phyloP scores from a whole-genome alignment of 2,888 invertebrate species.

The Herminia tarsipennalis region DNA sequence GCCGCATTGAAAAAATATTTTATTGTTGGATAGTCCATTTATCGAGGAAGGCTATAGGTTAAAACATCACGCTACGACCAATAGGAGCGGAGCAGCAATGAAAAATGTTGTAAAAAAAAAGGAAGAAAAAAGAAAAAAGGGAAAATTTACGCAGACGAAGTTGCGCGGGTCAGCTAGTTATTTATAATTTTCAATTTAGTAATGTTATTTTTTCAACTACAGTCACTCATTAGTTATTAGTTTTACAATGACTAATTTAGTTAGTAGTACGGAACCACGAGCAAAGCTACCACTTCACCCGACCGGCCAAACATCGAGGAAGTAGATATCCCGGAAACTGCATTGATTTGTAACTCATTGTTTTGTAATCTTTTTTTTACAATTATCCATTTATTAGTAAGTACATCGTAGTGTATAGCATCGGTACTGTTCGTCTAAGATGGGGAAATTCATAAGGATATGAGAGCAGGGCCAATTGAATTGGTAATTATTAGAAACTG shows the following conservation, averaged over 20 bases:
- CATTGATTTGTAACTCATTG: slow-evolving; percentile 53
- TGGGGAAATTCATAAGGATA: slow-evolving; percentile 34
- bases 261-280: slow-evolving; percentile 32
- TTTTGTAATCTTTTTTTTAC: slow-evolving; percentile 44
- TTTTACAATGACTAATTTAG: not conserved
- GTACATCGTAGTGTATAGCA: not conserved
- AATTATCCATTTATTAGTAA: slow-evolving; percentile 15
- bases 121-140: no score
- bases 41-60: no score
- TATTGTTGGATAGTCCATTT: no score
- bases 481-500: slow-evolving; percentile 36
- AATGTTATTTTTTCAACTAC: no score
- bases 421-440: slow-evolving; percentile 2
- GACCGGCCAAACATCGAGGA: slow-evolving; percentile 38
- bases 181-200: no score
- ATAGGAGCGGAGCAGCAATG: no score
- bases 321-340: slow-evolving; percentile 58
- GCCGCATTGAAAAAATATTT: no score
- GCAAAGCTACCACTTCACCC: not conserved
- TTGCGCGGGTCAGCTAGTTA: no score
- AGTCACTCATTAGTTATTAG: no score
- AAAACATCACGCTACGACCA: no score
- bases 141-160: no score
- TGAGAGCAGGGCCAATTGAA: slow-evolving; percentile 16
- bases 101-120: no score